Evolutionary conservation across 2,113 vertebrate genomes (phyloP).

Genomic region (Grammomys dolichurus): DNA sequence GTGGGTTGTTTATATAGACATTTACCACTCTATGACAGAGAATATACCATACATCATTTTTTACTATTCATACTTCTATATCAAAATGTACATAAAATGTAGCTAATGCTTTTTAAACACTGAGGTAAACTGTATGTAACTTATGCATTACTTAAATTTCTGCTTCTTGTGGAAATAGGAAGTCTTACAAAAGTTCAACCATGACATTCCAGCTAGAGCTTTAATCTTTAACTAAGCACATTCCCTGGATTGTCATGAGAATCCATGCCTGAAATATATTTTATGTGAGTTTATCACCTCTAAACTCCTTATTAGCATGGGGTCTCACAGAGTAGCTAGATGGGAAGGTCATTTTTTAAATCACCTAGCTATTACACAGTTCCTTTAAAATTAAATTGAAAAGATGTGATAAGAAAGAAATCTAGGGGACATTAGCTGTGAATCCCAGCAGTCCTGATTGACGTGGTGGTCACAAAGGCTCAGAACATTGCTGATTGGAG

Average conservation of each 20-base stretch:
- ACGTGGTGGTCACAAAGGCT: neutral
- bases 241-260: slow-evolving; percentile 46
- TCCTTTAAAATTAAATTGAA: slow-evolving; percentile 46
- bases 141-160: slow-evolving; percentile 57
- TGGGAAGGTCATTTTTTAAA: slow-evolving; percentile 59
- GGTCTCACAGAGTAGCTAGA: slow-evolving; percentile 13
- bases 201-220: slow-evolving; percentile 36
- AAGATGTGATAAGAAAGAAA: slow-evolving; percentile 31
- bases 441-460: neutral
- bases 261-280: slow-evolving; percentile 21
- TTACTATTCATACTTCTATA: neutral
- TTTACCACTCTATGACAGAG: neutral
- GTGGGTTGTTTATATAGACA: neutral
- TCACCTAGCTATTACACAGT: slow-evolving; percentile 30
- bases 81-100: neutral
- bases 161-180: slow-evolving; percentile 29
- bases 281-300: slow-evolving; percentile 60
- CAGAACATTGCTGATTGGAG: neutral
- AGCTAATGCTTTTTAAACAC: neutral
- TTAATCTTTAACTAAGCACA: slow-evolving; percentile 58
- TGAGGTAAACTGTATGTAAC: neutral
- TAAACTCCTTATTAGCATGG: slow-evolving; percentile 43
- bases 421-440: neutral
- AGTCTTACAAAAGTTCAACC: slow-evolving; percentile 55
- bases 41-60: neutral